Evolutionary conservation across 2,797 vertebrate genomes (phyloP), one percentile per base, ranked within the genome.

Genomic region (Brotula barbata): DNA sequence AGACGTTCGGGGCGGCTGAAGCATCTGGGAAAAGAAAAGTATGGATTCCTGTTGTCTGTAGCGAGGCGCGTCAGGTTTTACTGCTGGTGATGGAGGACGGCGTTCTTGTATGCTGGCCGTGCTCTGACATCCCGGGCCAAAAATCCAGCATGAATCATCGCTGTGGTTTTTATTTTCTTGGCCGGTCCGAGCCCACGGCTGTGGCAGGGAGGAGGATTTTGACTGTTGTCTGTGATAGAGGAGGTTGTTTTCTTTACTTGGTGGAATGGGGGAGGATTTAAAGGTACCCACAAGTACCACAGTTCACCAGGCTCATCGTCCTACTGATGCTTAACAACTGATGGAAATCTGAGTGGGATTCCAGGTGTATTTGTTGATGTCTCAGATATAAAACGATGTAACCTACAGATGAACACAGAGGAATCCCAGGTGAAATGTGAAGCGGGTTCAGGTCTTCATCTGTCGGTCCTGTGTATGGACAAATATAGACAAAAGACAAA

Each of bases 1-100:
- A 75, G 55, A 68, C 57, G 25, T 77, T 63, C 49, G 58, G 33
- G 57, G 51, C 39, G 66, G 71, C 82, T 66, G 77, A 12, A 46
- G 28, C 64, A 68, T 67, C 41, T 44, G 36, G 50, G n/a, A n/a
- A n/a, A 46, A 67, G 63, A 68, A 60, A 68, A 41, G 34, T 49
- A 7, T 11, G 19, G 37, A 77, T 66, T 61, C 21, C 20, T 22
- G 44, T 4, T 19, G 16, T 16, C 20, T 40, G 13, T 6, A 44
- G 5, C 42, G 6, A 55, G 33, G 12, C 36, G 15, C 13, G 3
- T 44, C 22, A n/a, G n/a, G n/a, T n/a, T n/a, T 34, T 25, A 48
- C 11, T 17, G 40, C 11, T 48, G 58, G 25, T 41, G 31, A 51
- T 36, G 20, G 14, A 42, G n/a, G n/a, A n/a, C n/a, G n/a, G n/a